Evolutionary conservation across 2,888 invertebrate species (phyloP), one percentile per base, ranked within the genome.

Genomic region (Noctua pronuba): DNA sequence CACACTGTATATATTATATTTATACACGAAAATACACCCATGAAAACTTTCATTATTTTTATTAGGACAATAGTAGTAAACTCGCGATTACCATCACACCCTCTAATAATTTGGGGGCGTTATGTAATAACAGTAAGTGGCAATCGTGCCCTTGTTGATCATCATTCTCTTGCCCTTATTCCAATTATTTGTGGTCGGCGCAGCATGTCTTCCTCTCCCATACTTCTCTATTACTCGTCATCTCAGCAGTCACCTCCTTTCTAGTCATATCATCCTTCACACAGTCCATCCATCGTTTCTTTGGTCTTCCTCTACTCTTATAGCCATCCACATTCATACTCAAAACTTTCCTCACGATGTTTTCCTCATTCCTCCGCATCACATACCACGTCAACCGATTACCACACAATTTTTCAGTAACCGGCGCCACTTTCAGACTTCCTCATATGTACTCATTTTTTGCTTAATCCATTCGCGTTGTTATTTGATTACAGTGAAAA

Each of bases 121-220:
- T 38, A 38, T 62, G 16, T 44, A 75, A 75, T 82, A 44, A 35
- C 5, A 52, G 28, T 75, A 82, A 75, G 44, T 67, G 82, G 16
- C 16, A 21, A 68, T 64, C 5, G 46, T 31, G 18, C 24, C 16
- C 21, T 68, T 62, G 62, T 62, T 28, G 13, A 8, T 31, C 8
- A 60, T 60, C 2, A 31, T 31, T 60, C 3, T 18, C 18, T 0
- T 31, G 18, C 8, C 7, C 1, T 18, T 60, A 58, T 60, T 1
- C 8, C 7, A 31, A 60, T 31, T 28, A 16, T 18, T 58, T 58
- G 2, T 1, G 28, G 58, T 16, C 28, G 28, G 58, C 7, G 58
- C 58, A 28, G 16, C 28, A 58, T 58, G 58, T 28, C 58, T 28
- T 28, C 28, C 7, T 28, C 58, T 18, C 18, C 58, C 58, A 18